phyloP scores from a whole-genome alignment of 2,888 invertebrate genomes.

The Agapetus fuscipes region DNA sequence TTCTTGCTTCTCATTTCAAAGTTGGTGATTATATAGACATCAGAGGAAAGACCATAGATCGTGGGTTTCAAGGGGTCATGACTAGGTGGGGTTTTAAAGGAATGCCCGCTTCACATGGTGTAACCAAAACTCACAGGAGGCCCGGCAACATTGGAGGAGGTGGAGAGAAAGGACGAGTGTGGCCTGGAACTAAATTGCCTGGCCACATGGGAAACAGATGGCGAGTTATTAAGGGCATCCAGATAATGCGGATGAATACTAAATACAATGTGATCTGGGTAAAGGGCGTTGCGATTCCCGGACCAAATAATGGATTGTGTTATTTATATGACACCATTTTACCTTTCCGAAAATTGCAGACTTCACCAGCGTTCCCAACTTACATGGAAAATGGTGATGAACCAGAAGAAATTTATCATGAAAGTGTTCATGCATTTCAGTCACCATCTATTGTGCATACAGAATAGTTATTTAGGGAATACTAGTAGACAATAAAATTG shows the following conservation, averaged over 20 bases:
- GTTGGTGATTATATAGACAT: conserved; percentile 89
- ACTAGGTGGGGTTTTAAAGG: conserved; percentile 94
- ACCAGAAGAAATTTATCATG: conserved; percentile 45
- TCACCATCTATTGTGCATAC: too few species aligned
- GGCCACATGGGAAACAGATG: conserved; percentile 89
- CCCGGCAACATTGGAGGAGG: conserved; percentile 87
- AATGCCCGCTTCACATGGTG: conserved; percentile 87
- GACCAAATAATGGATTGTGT: conserved; percentile 68
- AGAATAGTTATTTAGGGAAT: too few species aligned
- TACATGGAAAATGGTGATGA: too few species aligned
- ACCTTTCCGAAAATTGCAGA: conserved; percentile 46
- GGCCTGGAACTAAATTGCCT: conserved; percentile 93
- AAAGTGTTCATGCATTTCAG: too few species aligned
- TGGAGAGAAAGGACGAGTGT: conserved; percentile 74
- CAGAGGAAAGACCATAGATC: conserved; percentile 82
- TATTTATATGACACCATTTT: conserved; percentile 75
- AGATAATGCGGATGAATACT: conserved; percentile 89
- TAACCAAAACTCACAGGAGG: conserved; percentile 88
- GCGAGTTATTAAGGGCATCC: conserved; percentile 51
- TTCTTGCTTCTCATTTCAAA: conserved; percentile 77
- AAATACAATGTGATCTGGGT: conserved; percentile 90
- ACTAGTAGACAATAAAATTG: too few species aligned
- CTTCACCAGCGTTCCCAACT: conserved; percentile 74
- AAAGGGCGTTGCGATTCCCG: conserved; percentile 70
- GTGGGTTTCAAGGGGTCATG: conserved; percentile 97